Evolutionary conservation across 2,113 vertebrate species (phyloP).

Genomic region (Microtus montanus): DNA sequence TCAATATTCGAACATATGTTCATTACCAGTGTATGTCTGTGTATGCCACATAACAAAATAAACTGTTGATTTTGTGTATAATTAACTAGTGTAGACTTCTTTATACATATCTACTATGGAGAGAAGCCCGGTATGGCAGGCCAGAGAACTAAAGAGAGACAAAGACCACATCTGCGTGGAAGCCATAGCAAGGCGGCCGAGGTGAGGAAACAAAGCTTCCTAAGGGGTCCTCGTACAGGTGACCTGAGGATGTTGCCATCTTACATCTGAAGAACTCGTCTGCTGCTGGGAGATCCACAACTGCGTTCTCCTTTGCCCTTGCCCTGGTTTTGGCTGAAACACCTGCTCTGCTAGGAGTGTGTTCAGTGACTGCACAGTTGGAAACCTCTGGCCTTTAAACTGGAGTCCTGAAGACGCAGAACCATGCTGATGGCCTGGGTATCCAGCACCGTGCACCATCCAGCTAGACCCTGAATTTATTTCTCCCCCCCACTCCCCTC

Average conservation of each 20-base stretch:
- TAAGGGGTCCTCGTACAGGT: background rate
- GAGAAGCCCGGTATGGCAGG: background rate
- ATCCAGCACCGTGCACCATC: background rate
- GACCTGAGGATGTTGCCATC: background rate
- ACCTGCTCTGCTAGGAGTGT: conserved; percentile 21
- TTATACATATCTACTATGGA: conserved; percentile 20
- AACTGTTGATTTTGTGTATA: background rate
- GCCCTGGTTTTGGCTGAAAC: conserved; percentile 4
- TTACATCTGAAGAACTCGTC: background rate
- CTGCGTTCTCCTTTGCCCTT: conserved; percentile 19
- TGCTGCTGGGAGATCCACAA: background rate
- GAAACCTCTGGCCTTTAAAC: conserved; percentile 5
- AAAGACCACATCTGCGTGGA: background rate
- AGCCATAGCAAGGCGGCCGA: background rate
- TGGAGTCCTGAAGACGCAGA: conserved; percentile 5
- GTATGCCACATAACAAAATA: conserved; percentile 18
- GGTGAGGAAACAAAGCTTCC: background rate
- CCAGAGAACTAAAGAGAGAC: background rate
- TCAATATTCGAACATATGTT: background rate
- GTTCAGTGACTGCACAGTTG: background rate
- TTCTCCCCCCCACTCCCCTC: no score
- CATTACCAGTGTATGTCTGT: background rate
- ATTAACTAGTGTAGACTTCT: background rate
- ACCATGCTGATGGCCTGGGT: background rate
- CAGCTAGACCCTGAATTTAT: background rate